Evolutionary conservation across 2,797 vertebrate genomes (phyloP).

Genomic region (Crax fasciolata): DNA sequence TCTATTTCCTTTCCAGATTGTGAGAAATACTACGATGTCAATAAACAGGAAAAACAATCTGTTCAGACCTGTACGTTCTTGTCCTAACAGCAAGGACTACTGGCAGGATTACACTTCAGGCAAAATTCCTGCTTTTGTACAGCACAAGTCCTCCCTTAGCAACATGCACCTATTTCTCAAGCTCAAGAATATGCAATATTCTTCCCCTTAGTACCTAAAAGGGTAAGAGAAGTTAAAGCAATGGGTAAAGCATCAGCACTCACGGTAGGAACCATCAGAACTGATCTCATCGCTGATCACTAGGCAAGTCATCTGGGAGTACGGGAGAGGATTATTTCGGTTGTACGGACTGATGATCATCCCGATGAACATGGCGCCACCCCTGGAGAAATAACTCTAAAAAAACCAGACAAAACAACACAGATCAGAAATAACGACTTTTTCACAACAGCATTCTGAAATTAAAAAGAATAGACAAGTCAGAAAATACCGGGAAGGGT

Average conservation of each 20-base stretch:
- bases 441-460: neutral
- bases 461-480: neutral
- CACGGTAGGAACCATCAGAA: slow-evolving; percentile 89
- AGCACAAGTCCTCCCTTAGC: neutral
- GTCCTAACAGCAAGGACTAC: neutral
- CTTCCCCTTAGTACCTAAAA: neutral
- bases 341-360: slow-evolving; percentile 99
- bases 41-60: neutral
- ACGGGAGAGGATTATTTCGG: slow-evolving; percentile 91
- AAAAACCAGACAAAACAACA: neutral
- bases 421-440: neutral
- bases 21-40: neutral
- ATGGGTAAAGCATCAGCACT: slow-evolving; percentile 50
- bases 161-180: neutral
- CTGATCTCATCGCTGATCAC: slow-evolving; percentile 92
- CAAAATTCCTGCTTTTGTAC: neutral
- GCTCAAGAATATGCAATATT: neutral
- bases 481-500: neutral
- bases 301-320: slow-evolving; percentile 95
- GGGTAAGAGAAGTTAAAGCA: neutral
- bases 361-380: slow-evolving; percentile 96
- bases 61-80: neutral
- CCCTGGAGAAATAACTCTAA: slow-evolving; percentile 97
- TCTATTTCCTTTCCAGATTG: neutral
- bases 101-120: neutral